Conservation (phyloP, 2,797 vertebrate species). For the Chelidonichthys spinosus region DNA sequence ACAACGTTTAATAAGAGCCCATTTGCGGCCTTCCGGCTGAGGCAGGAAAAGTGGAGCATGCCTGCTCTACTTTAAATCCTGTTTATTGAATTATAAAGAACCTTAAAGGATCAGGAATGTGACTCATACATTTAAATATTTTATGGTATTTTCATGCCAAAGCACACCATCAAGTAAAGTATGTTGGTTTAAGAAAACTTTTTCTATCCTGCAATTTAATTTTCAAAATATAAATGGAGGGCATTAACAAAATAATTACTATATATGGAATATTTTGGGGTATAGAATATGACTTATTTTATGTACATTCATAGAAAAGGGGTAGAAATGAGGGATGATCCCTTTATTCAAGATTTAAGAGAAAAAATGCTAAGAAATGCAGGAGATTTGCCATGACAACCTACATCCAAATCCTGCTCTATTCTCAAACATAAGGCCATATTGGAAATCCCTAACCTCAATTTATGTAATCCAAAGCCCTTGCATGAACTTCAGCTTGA, state of each 20-base stretch:
- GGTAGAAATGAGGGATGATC: conserved; percentile 34
- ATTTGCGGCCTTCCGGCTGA: conserved; percentile 84
- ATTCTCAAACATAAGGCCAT: conserved; percentile 71
- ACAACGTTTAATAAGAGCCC: conserved; percentile 83
- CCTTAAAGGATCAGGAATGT: conserved; percentile 87
- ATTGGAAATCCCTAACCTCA: conserved; percentile 78
- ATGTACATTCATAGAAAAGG: conserved; percentile 19
- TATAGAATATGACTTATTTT: not conserved
- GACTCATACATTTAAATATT: conserved; percentile 85
- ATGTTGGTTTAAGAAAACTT: conserved; percentile 54
- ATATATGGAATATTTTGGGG: not conserved
- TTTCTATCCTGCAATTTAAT: conserved; percentile 50
- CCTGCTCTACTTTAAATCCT: conserved; percentile 84
- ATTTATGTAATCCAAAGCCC: conserved; percentile 84
- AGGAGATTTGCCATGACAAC: conserved; percentile 44
- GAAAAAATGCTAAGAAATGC: conserved; percentile 29
- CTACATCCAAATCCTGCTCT: conserved; percentile 53
- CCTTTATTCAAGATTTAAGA: conserved; percentile 48
- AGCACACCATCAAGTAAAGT: conserved; percentile 58
- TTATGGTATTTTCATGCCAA: conserved; percentile 80
- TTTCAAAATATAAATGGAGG: conserved; percentile 41
- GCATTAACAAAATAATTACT: conserved; percentile 17
- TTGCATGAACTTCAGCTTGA: conserved; percentile 80
- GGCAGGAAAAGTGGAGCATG: conserved; percentile 81
- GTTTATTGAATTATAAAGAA: conserved; percentile 92